Percentiles rank a stretch among this genome's conserved stretches.
phyloP scores from a whole-genome alignment of 2,113 vertebrate species.

The Oreochromis niloticus region DNA sequence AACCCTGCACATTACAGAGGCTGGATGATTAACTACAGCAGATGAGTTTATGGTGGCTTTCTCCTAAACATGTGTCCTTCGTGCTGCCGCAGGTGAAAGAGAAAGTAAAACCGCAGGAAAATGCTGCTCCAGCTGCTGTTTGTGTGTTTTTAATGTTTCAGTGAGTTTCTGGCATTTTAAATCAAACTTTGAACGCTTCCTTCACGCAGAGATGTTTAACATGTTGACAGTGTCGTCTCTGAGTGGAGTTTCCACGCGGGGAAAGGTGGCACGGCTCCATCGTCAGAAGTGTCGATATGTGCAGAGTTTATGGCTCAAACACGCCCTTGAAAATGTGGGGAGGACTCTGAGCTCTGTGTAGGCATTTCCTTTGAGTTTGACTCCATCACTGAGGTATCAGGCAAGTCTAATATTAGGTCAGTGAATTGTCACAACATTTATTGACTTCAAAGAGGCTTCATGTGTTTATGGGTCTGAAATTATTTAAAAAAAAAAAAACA shows the following conservation, averaged over 20 bases:
- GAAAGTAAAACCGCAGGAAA: background rate
- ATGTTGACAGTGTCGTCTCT: background rate
- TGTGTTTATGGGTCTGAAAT: background rate
- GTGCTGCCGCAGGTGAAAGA: background rate
- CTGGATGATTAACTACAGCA: background rate
- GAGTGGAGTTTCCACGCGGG: background rate
- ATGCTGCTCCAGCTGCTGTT: background rate
- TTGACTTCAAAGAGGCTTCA: accelerated
- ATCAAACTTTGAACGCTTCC: constrained; percentile 9
- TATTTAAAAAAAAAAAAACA: accelerated
- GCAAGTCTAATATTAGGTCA: background rate
- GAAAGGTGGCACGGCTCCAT: background rate
- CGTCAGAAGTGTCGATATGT: background rate
- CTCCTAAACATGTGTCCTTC: background rate
- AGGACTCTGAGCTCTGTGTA: background rate
- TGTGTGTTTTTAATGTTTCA: background rate
- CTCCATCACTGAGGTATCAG: background rate
- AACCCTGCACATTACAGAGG: background rate
- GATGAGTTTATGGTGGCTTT: background rate
- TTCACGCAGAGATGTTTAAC: background rate
- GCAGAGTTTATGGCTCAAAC: background rate
- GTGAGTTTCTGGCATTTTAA: background rate
- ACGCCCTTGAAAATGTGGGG: background rate
- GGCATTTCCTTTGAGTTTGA: background rate
- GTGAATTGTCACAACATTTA: background rate